phyloP scores from a whole-genome alignment of 2,797 vertebrate species.

The Mormyrus proboscirostris region DNA sequence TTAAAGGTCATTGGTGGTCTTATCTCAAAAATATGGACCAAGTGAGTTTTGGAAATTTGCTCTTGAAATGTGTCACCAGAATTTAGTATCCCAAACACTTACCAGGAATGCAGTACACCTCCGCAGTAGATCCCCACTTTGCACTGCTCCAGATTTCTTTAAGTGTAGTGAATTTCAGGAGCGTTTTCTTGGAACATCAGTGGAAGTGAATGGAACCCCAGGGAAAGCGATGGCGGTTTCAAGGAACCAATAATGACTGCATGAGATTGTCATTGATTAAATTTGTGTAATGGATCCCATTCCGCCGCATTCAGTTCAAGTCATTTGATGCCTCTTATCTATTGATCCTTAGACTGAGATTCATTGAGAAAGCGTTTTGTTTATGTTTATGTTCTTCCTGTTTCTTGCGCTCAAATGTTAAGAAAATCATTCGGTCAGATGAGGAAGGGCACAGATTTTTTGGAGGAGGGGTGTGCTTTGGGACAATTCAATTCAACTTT shows the following conservation, averaged over 20 bases:
- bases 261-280: slow-evolving; percentile 13
- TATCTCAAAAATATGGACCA: neutral
- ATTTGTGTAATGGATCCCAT: slow-evolving; percentile 10
- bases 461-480: neutral
- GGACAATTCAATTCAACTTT: neutral
- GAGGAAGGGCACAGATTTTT: neutral
- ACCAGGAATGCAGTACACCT: neutral
- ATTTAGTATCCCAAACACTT: neutral
- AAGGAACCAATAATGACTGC: slow-evolving; percentile 34
- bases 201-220: slow-evolving; percentile 29
- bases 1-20: neutral
- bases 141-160: neutral
- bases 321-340: slow-evolving; percentile 10
- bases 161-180: neutral
- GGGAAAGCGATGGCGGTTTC: slow-evolving; percentile 44
- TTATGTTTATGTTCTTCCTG: neutral
- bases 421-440: neutral
- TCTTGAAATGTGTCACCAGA: neutral
- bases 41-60: neutral
- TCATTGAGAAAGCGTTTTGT: slow-evolving; percentile 7
- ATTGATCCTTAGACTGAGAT: neutral
- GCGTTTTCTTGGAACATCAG: neutral
- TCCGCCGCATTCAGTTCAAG: slow-evolving; percentile 11
- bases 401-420: neutral
- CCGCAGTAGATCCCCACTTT: neutral